A percentile compares a stretch with the other conserved stretches of the same genome.
Evolutionary conservation across 2,888 invertebrate species (phyloP).

Genomic region (Enchytraeus crypticus): DNA sequence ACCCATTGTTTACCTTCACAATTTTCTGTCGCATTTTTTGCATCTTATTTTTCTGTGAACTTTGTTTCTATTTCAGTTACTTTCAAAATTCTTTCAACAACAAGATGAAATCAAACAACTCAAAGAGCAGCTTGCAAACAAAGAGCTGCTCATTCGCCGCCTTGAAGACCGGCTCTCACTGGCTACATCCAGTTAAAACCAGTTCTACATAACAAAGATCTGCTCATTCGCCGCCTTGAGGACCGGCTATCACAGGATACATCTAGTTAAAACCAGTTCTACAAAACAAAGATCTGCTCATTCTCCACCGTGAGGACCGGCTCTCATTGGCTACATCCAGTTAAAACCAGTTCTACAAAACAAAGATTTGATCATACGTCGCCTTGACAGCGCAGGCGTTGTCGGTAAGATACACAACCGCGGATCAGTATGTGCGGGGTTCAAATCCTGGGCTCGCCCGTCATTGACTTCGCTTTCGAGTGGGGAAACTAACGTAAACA

Average conservation of each 20-base stretch:
- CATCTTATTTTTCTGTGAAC: no score
- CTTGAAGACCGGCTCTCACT: slow-evolving; percentile 60
- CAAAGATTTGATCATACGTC: slow-evolving; percentile 70
- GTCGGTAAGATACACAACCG: no score
- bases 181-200: neutral
- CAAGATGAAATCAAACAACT: slow-evolving; percentile 62
- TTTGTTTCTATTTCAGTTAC: slow-evolving; percentile 19
- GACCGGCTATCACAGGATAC: slow-evolving; percentile 52
- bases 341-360: slow-evolving; percentile 49
- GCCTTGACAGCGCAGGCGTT: no score
- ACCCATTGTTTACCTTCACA: no score
- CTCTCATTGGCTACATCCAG: slow-evolving; percentile 20
- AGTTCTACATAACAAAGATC: slow-evolving; percentile 67
- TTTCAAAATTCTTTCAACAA: slow-evolving; percentile 25
- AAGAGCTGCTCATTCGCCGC: slow-evolving; percentile 70
- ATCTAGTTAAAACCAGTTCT: neutral
- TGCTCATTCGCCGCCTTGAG: slow-evolving; percentile 71
- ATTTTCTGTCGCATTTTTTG: no score
- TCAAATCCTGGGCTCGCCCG: no score
- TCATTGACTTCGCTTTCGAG: no score
- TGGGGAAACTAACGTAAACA: no score
- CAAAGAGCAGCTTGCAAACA: slow-evolving; percentile 67
- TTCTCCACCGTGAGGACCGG: slow-evolving; percentile 71
- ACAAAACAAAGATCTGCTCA: slow-evolving; percentile 70
- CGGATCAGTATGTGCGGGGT: no score